Evolutionary conservation across 2,113 vertebrate species (phyloP), one percentile per base, ranked within the genome.

Genomic region (Sapajus apella): DNA sequence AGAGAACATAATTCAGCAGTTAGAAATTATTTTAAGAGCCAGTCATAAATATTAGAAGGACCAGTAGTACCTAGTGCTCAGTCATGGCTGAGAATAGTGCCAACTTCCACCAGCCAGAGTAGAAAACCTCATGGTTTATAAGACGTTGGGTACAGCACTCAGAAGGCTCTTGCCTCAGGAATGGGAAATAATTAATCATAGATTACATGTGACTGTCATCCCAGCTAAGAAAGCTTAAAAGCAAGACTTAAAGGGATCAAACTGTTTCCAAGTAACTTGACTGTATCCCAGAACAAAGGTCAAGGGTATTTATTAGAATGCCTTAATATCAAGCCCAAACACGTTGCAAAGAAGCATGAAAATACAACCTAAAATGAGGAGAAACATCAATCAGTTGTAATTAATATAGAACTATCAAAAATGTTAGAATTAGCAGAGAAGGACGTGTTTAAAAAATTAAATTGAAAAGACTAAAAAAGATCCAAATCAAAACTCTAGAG

Each of bases 391-490:
- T 73, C n/a, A n/a, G 13, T 58, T 52, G 70, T 77, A 92, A 72
- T 43, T n/a, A 52, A 40, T 52, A 50, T 3, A 70, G 47, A 58
- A 83, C n/a, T 32, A 25, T 73, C 25, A 96, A 43, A 88, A 64
- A 61, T 52, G 83, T 77, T 87, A 94, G 77, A 92, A 92, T 47
- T 37, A 45, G 40, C 58, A 83, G 70, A 79, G 66, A 91, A 68
- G n/a, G 30, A 55, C 5, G 5, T 77, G 40, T 94, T 91, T 27
- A 32, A 66, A 90, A 76, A 32, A 17, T 61, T 72, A 70, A 40
- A 0, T 21, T 50, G 87, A 86, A 88, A 83, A 45, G 68, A 47
- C n/a, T 25, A 52, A 76, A 50, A 64, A 66, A 55, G 14, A 32
- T 2, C 11, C 10, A 77, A 50, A 83, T 43, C 14, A 50, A 88